phyloP scores from a whole-genome alignment of 2,113 vertebrate genomes.

The Poeciliopsis prolifica region DNA sequence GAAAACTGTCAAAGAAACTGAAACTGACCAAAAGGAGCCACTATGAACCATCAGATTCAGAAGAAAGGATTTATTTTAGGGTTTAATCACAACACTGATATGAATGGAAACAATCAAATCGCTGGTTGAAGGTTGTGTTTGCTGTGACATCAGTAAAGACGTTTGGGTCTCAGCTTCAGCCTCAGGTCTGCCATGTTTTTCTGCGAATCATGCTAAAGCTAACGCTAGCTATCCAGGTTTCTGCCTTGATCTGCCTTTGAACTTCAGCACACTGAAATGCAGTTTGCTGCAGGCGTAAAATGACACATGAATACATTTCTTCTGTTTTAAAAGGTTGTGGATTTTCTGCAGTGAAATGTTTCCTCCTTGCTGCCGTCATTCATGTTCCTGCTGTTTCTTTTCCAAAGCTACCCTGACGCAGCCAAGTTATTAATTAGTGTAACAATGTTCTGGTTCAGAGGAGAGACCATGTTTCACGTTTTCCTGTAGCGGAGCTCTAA shows the following conservation, averaged over 20 bases:
- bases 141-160: neutral
- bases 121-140: neutral
- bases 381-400: slow-evolving; percentile 28
- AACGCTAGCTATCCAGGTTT: neutral
- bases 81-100: neutral
- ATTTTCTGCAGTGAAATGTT: neutral
- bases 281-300: neutral
- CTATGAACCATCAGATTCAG: neutral
- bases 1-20: neutral
- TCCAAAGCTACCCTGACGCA: neutral
- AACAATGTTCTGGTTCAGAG: slow-evolving; percentile 46
- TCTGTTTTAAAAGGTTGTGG: too few species aligned
- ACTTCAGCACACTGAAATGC: neutral
- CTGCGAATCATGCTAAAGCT: neutral
- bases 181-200: too few species aligned
- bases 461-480: slow-evolving; percentile 35
- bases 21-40: neutral
- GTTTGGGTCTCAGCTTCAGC: neutral
- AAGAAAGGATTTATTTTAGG: neutral
- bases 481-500: slow-evolving; percentile 56
- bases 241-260: neutral
- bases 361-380: slow-evolving; percentile 13
- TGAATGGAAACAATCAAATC: neutral
- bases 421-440: slow-evolving; percentile 65
- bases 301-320: neutral